These are phyloP conservation scores for Trachelus troglodyta DNA, from an alignment of 2,888 invertebrate genomes.

Conservation along the genomic window DNA sequence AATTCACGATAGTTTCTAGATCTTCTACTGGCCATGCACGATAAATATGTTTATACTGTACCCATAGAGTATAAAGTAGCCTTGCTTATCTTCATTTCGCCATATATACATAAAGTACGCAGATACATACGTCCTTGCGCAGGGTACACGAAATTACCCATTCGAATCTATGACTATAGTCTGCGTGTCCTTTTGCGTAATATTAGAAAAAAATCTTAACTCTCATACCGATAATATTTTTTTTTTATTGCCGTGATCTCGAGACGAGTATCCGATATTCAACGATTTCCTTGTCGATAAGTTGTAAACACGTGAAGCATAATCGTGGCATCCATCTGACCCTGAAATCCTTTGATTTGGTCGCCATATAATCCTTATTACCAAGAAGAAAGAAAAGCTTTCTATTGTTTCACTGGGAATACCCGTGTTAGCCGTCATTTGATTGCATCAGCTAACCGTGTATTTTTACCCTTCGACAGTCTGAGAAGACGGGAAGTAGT, in stretches of 20 bases:
- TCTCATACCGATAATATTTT: background rate
- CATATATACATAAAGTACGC: background rate
- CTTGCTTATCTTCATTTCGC: background rate
- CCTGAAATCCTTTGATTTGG: background rate
- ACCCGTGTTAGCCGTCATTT: background rate
- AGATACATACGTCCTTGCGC: background rate
- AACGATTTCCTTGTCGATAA: background rate
- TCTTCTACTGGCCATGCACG: conserved; percentile 21
- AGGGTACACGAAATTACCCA: background rate
- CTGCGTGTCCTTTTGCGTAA: background rate
- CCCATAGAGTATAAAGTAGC: conserved; percentile 11
- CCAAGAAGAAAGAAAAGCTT: background rate
- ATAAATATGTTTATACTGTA: conserved; percentile 42
- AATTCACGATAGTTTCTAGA: conserved; percentile 30
- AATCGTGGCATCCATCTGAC: background rate
- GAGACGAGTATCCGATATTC: background rate
- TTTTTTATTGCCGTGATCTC: background rate
- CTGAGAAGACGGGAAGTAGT: background rate
- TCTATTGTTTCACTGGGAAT: background rate
- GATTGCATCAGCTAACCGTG: background rate
- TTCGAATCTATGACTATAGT: background rate
- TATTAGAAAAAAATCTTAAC: background rate
- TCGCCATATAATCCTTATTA: background rate
- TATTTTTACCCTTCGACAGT: background rate
- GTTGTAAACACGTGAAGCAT: background rate